Evolutionary conservation across 2,888 invertebrate genomes (phyloP).

Genomic region (Toxonevra muliebris): DNA sequence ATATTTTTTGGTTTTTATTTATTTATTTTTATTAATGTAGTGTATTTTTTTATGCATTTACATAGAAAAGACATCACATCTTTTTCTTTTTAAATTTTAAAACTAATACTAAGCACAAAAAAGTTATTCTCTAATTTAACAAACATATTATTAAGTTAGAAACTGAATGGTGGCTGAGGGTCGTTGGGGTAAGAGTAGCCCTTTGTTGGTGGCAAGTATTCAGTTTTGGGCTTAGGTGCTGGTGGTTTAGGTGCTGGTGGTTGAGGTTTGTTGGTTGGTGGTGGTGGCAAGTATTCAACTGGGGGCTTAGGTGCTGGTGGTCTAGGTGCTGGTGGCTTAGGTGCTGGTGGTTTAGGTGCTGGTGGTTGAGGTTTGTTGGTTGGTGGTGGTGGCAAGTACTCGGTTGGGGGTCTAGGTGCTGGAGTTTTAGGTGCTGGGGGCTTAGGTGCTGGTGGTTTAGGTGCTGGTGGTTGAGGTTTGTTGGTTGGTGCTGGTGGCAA

Average conservation of each 20-base stretch:
- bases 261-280: slow-evolving; percentile 26
- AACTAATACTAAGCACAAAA: neutral
- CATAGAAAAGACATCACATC: slow-evolving; percentile 42
- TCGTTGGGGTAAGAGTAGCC: slow-evolving; percentile 59
- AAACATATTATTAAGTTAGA: slow-evolving; percentile 40
- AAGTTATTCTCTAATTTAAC: neutral
- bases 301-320: slow-evolving; percentile 26
- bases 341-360: slow-evolving; percentile 32
- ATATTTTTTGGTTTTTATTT: slow-evolving; percentile 8
- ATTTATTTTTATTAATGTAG: slow-evolving; percentile 28
- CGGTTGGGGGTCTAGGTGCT: slow-evolving; percentile 26
- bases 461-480: slow-evolving; percentile 7
- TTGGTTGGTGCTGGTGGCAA: slow-evolving; percentile 15
- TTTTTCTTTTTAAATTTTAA: neutral
- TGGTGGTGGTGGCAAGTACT: slow-evolving; percentile 32
- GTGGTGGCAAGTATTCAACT: slow-evolving; percentile 39
- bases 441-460: slow-evolving; percentile 33
- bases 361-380: slow-evolving; percentile 28
- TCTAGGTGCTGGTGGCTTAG: slow-evolving; percentile 20
- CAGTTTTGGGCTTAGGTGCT: slow-evolving; percentile 30
- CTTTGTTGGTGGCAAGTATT: slow-evolving; percentile 40
- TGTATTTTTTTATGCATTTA: slow-evolving; percentile 44
- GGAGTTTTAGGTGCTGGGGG: slow-evolving; percentile 13
- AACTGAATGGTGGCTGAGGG: slow-evolving; percentile 55
- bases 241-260: slow-evolving; percentile 30